Evolutionary conservation across 2,888 invertebrate genomes (phyloP).

Genomic region (Oscheius onirici): DNA sequence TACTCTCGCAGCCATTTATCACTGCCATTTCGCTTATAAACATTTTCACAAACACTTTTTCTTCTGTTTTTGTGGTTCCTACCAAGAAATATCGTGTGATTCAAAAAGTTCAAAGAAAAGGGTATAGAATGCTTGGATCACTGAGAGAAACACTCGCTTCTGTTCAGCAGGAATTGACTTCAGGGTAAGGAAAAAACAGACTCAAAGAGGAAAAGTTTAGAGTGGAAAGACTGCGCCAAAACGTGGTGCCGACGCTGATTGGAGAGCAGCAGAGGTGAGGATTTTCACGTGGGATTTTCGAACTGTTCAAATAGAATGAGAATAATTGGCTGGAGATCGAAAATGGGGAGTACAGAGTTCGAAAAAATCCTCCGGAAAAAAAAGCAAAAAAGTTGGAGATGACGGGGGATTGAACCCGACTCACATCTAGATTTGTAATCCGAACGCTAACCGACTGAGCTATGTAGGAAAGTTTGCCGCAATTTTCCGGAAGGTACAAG

Average conservation of each 20-base stretch:
- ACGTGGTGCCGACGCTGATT: constrained; percentile 43
- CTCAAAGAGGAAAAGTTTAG: constrained; percentile 5
- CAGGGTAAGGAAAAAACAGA: constrained; percentile 27
- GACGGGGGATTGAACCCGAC: too few relatives aligned
- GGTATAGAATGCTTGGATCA: constrained; percentile 45
- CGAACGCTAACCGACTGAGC: too few relatives aligned
- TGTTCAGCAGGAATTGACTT: constrained; percentile 47
- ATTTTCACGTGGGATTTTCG: too few relatives aligned
- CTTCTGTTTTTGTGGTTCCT: not conserved
- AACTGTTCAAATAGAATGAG: too few relatives aligned
- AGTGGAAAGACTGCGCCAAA: constrained; percentile 48
- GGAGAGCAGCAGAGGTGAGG: constrained; percentile 42
- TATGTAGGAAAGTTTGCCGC: too few relatives aligned
- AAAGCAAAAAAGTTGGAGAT: too few relatives aligned
- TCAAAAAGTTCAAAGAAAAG: not conserved
- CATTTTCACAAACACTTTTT: not conserved
- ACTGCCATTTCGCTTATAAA: constrained; percentile 20
- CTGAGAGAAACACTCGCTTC: constrained; percentile 49
- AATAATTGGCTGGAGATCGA: not conserved
- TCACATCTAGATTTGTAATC: too few relatives aligned
- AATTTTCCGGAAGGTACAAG: not conserved
- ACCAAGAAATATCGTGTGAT: not conserved
- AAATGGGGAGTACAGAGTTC: not conserved
- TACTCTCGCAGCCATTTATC: not conserved
- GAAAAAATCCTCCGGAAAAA: too few relatives aligned